A percentile compares a stretch with the other conserved stretches of the same genome.
Evolutionary conservation across 1,140 invertebrate genomes (phyloP).

Genomic region (Mylabris phalerata): DNA sequence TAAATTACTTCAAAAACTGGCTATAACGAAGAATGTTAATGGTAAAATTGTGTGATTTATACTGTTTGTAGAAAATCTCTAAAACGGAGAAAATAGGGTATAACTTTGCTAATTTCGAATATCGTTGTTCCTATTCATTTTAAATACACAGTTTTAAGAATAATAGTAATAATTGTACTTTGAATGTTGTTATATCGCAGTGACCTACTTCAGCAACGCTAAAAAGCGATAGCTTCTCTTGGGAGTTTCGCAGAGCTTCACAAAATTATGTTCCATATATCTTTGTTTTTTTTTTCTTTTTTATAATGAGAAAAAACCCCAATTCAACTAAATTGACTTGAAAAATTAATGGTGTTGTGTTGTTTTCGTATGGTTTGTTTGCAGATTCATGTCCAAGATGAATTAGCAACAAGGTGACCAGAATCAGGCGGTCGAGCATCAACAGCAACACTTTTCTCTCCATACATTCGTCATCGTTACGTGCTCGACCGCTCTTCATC

Average conservation of each 20-base stretch:
- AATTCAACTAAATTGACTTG: background rate
- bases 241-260: too few species aligned
- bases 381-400: constrained; percentile 39
- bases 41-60: too few species aligned
- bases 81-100: background rate
- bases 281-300: background rate
- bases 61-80: background rate
- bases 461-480: constrained; percentile 28
- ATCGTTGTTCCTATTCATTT: too few species aligned
- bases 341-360: background rate
- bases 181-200: too few species aligned
- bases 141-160: too few species aligned
- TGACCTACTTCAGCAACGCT: too few species aligned
- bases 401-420: constrained; percentile 36
- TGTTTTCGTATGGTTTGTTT: constrained; percentile 11
- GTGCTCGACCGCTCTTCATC: constrained; percentile 31
- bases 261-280: too few species aligned
- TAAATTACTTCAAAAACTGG: too few species aligned
- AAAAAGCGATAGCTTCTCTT: too few species aligned
- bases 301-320: background rate
- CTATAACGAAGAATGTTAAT: too few species aligned
- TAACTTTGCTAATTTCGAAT: too few species aligned
- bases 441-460: constrained; percentile 19
- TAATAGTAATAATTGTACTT: too few species aligned
- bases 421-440: constrained; percentile 22